phyloP scores from a whole-genome alignment of 2,797 vertebrate species.

The Echeneis naucrates region DNA sequence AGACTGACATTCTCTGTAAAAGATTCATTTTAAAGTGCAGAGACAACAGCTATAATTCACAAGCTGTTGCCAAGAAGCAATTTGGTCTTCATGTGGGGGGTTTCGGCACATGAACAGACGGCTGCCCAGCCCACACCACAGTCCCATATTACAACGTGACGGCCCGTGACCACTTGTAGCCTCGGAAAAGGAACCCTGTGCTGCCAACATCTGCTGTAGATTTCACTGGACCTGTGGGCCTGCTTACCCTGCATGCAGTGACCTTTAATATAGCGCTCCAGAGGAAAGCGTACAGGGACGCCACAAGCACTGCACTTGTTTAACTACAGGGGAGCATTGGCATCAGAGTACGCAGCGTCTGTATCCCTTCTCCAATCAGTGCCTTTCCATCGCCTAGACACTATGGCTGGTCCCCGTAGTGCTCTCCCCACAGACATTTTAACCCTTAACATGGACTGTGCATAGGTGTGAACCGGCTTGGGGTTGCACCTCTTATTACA shows the following conservation, averaged over 20 bases:
- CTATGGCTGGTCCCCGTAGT: background rate
- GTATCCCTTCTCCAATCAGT: background rate
- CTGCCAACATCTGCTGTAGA: slow-evolving; percentile 47
- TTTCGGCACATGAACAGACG: slow-evolving; percentile 53
- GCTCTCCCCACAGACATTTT: background rate
- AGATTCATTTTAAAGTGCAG: background rate
- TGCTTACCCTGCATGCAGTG: background rate
- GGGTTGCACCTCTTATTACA: no score
- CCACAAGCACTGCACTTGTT: background rate
- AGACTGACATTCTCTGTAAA: background rate
- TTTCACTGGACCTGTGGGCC: slow-evolving; percentile 13
- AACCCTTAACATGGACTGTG: background rate
- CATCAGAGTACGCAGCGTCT: background rate
- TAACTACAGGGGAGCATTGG: background rate
- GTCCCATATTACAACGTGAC: slow-evolving; percentile 36
- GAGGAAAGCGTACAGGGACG: background rate
- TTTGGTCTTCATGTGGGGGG: background rate
- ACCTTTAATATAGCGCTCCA: slow-evolving; percentile 14
- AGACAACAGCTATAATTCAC: slow-evolving; percentile 10
- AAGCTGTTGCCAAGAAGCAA: slow-evolving; percentile 29
- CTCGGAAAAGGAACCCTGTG: slow-evolving; percentile 40
- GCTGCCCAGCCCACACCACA: slow-evolving; percentile 16
- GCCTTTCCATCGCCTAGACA: background rate
- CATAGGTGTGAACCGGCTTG: no score
- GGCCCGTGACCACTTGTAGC: slow-evolving; percentile 44